These are phyloP conservation scores for Phacellophora camtschatica DNA, from an alignment of 30 jellyfish, hydroid and myxozoan genomes.

Conservation along the genomic window DNA sequence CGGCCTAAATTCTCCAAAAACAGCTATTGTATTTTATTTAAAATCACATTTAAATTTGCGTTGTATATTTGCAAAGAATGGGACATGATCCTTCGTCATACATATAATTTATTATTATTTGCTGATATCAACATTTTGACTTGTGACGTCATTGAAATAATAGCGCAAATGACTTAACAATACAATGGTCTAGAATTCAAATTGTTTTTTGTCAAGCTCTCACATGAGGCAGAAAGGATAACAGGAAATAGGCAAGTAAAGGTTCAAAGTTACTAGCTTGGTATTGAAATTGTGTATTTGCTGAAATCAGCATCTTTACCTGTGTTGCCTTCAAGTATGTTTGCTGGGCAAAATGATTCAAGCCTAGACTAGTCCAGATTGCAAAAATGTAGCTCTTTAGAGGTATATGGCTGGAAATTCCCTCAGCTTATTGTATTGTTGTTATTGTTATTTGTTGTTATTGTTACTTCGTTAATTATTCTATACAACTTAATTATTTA, in stretches of 20 bases:
- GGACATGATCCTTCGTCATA: neutral
- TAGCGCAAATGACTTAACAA: neutral
- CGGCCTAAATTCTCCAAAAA: neutral
- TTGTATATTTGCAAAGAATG: conserved; percentile 2
- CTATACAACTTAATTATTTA: neutral
- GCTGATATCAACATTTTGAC: neutral
- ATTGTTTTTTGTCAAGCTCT: neutral
- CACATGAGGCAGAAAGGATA: too few species aligned
- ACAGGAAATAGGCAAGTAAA: too few species aligned
- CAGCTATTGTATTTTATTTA: neutral
- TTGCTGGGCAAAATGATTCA: too few species aligned
- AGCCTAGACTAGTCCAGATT: too few species aligned
- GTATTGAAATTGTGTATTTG: too few species aligned
- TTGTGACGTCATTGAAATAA: neutral
- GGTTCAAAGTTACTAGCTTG: too few species aligned
- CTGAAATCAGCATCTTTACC: neutral
- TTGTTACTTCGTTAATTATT: neutral
- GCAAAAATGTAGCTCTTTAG: too few species aligned
- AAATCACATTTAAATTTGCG: neutral
- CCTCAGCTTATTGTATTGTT: too few species aligned
- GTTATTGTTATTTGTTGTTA: too few species aligned
- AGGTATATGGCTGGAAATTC: too few species aligned
- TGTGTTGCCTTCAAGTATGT: neutral
- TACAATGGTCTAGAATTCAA: neutral
- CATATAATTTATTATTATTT: neutral